Percentiles rank a stretch among this genome's conserved stretches.
Evolutionary conservation across 2,888 invertebrate species (phyloP).

Genomic region (Scaptomyza caliginosa): DNA sequence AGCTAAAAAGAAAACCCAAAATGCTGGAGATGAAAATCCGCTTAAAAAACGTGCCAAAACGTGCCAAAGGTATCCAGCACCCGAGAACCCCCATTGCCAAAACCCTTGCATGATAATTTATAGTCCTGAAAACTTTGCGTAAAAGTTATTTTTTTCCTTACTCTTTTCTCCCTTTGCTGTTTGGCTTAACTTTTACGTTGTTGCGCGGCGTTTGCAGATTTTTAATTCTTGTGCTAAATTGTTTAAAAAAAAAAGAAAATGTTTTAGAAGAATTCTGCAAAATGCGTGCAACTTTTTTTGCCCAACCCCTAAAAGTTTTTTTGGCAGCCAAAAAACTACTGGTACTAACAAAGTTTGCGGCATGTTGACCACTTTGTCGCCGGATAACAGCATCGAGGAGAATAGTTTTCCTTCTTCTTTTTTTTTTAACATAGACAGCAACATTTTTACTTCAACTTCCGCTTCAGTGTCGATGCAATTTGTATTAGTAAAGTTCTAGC

Average conservation of each 20-base stretch:
- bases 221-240: constrained; percentile 80
- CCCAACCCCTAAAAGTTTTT: not conserved
- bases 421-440: constrained; percentile 8
- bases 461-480: constrained; percentile 75
- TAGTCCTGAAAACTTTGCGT: constrained; percentile 80
- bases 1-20: constrained; percentile 50
- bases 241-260: constrained; percentile 80
- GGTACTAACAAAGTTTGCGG: constrained; percentile 75
- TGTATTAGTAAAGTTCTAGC: constrained; percentile 69
- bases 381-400: constrained; percentile 32
- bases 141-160: constrained; percentile 45
- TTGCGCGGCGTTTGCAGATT: constrained; percentile 77
- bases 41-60: constrained; percentile 69
- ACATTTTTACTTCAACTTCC: constrained; percentile 51
- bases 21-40: constrained; percentile 67
- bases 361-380: constrained; percentile 79
- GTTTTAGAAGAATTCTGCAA: constrained; percentile 75
- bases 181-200: constrained; percentile 60
- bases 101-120: constrained; percentile 75
- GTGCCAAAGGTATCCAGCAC: constrained; percentile 71
- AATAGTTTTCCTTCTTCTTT: too few species aligned
- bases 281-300: constrained; percentile 54
- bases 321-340: constrained; percentile 56
- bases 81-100: constrained; percentile 10
- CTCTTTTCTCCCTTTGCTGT: constrained; percentile 11